Conservation (phyloP, 2,797 vertebrate species). For the Furcifer pardalis region DNA sequence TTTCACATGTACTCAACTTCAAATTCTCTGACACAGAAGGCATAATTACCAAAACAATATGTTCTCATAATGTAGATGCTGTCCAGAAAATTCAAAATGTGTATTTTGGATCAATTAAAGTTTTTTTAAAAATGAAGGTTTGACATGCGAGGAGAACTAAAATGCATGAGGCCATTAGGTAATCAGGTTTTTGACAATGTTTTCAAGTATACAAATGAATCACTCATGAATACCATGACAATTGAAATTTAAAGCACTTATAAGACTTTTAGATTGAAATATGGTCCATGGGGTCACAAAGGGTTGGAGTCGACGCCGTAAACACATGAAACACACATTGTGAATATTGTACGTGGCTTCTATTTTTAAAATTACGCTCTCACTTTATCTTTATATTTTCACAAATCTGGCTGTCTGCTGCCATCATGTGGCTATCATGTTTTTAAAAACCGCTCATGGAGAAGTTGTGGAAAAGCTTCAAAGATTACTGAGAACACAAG, state of each 20-base stretch:
- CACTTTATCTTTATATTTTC: neutral
- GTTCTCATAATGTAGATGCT: neutral
- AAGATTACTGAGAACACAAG: too few species aligned
- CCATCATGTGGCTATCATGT: constrained; percentile 9
- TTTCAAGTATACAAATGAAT: neutral
- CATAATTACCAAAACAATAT: neutral
- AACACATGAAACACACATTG: neutral
- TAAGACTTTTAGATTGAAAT: neutral
- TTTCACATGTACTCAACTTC: neutral
- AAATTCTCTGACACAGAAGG: neutral
- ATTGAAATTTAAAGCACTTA: neutral
- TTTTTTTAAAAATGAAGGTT: neutral
- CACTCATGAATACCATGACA: neutral
- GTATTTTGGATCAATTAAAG: neutral
- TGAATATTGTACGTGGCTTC: neutral
- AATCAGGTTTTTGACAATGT: neutral
- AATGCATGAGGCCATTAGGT: neutral
- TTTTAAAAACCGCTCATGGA: neutral
- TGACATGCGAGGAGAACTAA: neutral
- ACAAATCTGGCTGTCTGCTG: constrained; percentile 10
- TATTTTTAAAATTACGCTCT: neutral
- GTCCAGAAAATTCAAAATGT: neutral
- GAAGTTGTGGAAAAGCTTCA: neutral
- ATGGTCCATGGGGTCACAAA: too few species aligned
- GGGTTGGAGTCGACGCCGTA: too few species aligned